A percentile compares a stretch with the other conserved stretches of the same genome.
Evolutionary conservation across 2,888 invertebrate genomes (phyloP).

Genomic region (Mimas tiliae): DNA sequence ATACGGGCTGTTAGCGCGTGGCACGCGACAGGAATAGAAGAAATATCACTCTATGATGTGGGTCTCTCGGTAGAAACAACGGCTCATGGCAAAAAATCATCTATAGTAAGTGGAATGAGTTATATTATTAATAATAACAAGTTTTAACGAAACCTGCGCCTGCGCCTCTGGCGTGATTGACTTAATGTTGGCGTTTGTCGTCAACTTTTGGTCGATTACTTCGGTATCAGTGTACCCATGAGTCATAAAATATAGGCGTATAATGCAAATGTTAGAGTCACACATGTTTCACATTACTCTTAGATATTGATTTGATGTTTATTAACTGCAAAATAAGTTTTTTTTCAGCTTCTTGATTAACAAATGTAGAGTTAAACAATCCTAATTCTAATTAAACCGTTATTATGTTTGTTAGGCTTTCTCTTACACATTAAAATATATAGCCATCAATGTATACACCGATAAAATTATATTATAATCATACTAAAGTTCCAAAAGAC

Average conservation of each 20-base stretch:
- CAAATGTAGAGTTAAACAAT: background rate
- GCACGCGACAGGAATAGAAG: slow-evolving; percentile 31
- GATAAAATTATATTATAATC: background rate
- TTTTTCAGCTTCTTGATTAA: background rate
- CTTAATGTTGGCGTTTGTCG: slow-evolving; percentile 51
- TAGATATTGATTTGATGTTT: background rate
- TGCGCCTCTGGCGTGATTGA: slow-evolving; percentile 70
- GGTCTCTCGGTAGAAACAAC: slow-evolving; percentile 50
- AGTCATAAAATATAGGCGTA: background rate
- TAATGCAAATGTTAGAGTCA: background rate
- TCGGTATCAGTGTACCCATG: slow-evolving; percentile 25
- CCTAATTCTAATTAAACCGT: too few species aligned
- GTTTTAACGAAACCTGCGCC: slow-evolving; percentile 71
- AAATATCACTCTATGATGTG: slow-evolving; percentile 42
- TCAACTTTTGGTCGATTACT: slow-evolving; percentile 55
- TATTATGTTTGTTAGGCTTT: background rate
- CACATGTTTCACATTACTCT: background rate
- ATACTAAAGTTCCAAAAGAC: background rate
- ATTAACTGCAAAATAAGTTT: background rate
- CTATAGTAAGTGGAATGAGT: slow-evolving; percentile 48
- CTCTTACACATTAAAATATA: background rate
- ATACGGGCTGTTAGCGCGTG: slow-evolving; percentile 68
- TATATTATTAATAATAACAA: slow-evolving; percentile 81
- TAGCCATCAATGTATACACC: background rate
- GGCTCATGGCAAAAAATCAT: slow-evolving; percentile 34